phyloP scores from a whole-genome alignment of 2,888 invertebrate genomes.

The Julus scanicus region DNA sequence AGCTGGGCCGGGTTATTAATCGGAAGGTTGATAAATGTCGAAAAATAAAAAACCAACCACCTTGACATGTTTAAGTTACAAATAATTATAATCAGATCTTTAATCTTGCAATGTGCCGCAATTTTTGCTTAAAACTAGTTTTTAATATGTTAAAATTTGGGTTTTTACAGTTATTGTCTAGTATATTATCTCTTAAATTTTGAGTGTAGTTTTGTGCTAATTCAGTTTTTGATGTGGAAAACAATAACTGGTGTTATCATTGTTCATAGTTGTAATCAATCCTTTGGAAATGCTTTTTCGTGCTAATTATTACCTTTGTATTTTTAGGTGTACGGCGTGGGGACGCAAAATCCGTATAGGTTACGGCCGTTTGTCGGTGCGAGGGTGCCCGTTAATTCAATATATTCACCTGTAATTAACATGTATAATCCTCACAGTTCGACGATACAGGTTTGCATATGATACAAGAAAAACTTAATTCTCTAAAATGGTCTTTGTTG shows the following conservation, averaged over 20 bases:
- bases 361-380: conserved; percentile 90
- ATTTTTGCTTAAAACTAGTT: not conserved
- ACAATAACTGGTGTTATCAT: no score
- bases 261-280: not conserved
- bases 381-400: conserved; percentile 90
- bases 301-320: not conserved
- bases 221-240: no score
- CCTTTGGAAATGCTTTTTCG: not conserved
- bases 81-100: not conserved
- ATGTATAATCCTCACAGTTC: conserved; percentile 94
- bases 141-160: not conserved
- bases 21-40: not conserved
- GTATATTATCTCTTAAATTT: no score
- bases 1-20: not conserved
- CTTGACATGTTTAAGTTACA: not conserved
- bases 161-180: not conserved
- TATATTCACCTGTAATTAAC: conserved; percentile 86
- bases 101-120: not conserved
- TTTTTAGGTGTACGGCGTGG: conserved; percentile 80
- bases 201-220: no score
- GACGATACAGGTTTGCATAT: conserved; percentile 79
- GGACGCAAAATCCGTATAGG: conserved; percentile 89
- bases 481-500: not conserved
- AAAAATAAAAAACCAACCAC: not conserved
- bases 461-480: not conserved